Evolutionary conservation across 2,113 vertebrate species (phyloP), one percentile per base, ranked within the genome.

Genomic region (Lepus timidus): DNA sequence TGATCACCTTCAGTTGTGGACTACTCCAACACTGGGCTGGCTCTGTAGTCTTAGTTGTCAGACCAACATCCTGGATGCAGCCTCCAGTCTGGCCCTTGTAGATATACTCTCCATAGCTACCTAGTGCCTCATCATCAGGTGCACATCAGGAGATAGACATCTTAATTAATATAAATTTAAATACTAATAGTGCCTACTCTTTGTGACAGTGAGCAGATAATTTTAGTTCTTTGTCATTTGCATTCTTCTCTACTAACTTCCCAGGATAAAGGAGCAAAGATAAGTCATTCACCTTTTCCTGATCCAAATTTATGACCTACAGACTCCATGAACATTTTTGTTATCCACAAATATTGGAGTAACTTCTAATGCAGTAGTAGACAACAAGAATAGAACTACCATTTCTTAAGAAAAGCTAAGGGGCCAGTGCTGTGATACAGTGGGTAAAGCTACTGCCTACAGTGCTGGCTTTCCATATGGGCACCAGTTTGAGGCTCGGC

Each of bases 121-220:
- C n/a, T 13, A 39, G 7, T 88, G 68, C 44, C 39, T 39, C 36
- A 23, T 71, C 13, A 64, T 51, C 2, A 36, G 3, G 16, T 36
- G 31, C 49, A n/a, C 3, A 2, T 9, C 6, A 36, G n/a, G 17
- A 52, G 22, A 71, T 19, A 58, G 55, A 58, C 55, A 85, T 68
- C 80, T 80, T 89, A 92, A 81, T 78, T 70, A 49, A 31, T 89
- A 20, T 58, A 92, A 58, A 89, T 65, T 81, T 49, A 82, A 86
- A 71, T 12, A 27, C 65, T 76, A 93, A 90, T 55, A 79, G 12
- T 80, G 11, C 4, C 33, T 73, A 55, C 4, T 67, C 4, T 52
- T 22, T 10, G 70, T 27, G 39, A 75, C 17, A 94, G 31, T 64
- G 14, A 10, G 11, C 33, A 70, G 75, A 70, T 75, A 74, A 83